Evolutionary conservation across 2,888 invertebrate genomes (phyloP).

Genomic region (Leptinotarsa haldemani): DNA sequence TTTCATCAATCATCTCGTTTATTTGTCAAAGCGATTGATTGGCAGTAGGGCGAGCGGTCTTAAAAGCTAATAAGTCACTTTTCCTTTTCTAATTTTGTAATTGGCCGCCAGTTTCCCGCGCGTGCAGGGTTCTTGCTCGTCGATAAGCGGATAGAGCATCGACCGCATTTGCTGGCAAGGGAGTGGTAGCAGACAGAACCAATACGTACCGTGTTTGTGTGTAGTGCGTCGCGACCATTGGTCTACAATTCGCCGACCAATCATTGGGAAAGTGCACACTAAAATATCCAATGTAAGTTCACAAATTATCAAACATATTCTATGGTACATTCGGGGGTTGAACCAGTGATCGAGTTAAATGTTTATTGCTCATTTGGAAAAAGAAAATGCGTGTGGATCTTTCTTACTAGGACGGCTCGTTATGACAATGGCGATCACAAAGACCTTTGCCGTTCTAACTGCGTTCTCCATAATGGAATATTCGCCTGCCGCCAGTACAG

Average conservation of each 20-base stretch:
- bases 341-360: slow-evolving; percentile 59
- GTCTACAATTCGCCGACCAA: slow-evolving; percentile 89
- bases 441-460: slow-evolving; percentile 9
- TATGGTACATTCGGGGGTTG: slow-evolving; percentile 60
- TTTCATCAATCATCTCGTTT: slow-evolving; percentile 15
- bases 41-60: slow-evolving; percentile 27
- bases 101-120: slow-evolving; percentile 65
- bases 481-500: not conserved
- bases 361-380: slow-evolving; percentile 49
- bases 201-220: slow-evolving; percentile 77
- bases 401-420: not conserved
- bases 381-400: slow-evolving; percentile 28
- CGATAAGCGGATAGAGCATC: slow-evolving; percentile 62
- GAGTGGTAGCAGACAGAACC: slow-evolving; percentile 79
- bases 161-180: slow-evolving; percentile 66
- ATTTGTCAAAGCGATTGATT: slow-evolving; percentile 26
- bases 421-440: slow-evolving; percentile 25
- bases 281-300: slow-evolving; percentile 81
- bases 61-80: slow-evolving; percentile 48
- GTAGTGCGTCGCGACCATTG: slow-evolving; percentile 83
- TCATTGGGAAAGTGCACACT: slow-evolving; percentile 85
- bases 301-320: slow-evolving; percentile 74
- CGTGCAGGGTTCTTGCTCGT: slow-evolving; percentile 58
- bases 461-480: not conserved
- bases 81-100: slow-evolving; percentile 63